Conservation (phyloP, 1,140 invertebrate genomes). For the Cotesia typhae region DNA sequence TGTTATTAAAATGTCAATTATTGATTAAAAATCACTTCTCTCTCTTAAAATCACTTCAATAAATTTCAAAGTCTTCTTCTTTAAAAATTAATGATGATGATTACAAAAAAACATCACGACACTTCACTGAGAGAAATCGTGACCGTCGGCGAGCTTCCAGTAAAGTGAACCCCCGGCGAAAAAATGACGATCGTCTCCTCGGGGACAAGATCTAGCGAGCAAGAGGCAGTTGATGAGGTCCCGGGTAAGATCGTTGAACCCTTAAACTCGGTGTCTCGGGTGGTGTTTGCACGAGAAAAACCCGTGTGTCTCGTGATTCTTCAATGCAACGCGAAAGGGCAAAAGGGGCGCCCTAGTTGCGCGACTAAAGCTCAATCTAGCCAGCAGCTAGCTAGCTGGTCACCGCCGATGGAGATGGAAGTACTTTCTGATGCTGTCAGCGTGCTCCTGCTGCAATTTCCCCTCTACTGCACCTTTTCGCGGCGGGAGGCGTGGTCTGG, state of each 20-base stretch:
- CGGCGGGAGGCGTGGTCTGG: background rate
- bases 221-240: background rate
- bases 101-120: too few species aligned
- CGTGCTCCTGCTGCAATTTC: constrained; percentile 15
- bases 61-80: too few species aligned
- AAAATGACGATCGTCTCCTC: background rate
- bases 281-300: constrained; percentile 29
- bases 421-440: constrained; percentile 11
- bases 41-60: too few species aligned
- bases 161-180: background rate
- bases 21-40: too few species aligned
- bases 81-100: too few species aligned
- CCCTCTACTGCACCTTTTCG: background rate
- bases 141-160: too few species aligned
- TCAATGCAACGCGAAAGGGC: constrained; percentile 12
- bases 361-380: constrained; percentile 13
- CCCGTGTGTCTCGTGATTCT: constrained; percentile 12
- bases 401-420: constrained; percentile 19
- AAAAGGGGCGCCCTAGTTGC: constrained; percentile 31
- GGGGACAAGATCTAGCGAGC: background rate
- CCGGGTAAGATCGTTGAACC: constrained; percentile 20
- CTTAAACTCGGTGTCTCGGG: constrained; percentile 19
- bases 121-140: too few species aligned
- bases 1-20: too few species aligned
- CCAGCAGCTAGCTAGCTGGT: constrained; percentile 10